phyloP scores from a whole-genome alignment of 2,888 invertebrate species.

The Hemicrepidius hirtus region DNA sequence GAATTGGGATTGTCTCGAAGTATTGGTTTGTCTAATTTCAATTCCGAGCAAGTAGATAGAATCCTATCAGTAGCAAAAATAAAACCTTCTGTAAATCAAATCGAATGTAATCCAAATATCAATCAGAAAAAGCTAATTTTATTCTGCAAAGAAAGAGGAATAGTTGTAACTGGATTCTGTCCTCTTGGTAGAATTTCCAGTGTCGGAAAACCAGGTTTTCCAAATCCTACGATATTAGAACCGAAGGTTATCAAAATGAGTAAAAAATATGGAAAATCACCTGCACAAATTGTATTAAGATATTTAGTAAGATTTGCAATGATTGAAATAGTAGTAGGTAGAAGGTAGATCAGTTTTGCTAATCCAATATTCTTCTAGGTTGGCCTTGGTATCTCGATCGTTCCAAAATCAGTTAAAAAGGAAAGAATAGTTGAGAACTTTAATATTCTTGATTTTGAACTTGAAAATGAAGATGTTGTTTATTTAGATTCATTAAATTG shows the following conservation, averaged over 20 bases:
- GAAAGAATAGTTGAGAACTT: conserved; percentile 74
- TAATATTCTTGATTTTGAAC: conserved; percentile 75
- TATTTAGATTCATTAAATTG: conserved; percentile 66
- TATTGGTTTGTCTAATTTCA: conserved; percentile 87
- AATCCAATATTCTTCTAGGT: conserved; percentile 57
- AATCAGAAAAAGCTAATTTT: conserved; percentile 81
- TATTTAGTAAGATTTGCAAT: conserved; percentile 62
- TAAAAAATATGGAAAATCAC: conserved; percentile 78
- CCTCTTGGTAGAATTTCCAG: conserved; percentile 86
- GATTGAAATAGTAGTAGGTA: too few species aligned
- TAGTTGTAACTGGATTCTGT: conserved; percentile 85
- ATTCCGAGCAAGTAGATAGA: conserved; percentile 79
- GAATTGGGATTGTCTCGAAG: conserved; percentile 78
- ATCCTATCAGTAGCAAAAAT: conserved; percentile 76
- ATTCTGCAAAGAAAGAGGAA: conserved; percentile 78
- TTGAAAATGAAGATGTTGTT: conserved; percentile 73
- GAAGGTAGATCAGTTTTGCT: too few species aligned
- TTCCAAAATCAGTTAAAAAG: conserved; percentile 76
- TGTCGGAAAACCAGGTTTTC: conserved; percentile 80
- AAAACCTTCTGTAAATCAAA: conserved; percentile 78
- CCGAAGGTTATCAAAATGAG: conserved; percentile 78
- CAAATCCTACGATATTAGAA: conserved; percentile 75
- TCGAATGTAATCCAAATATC: conserved; percentile 79
- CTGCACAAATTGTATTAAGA: conserved; percentile 82
- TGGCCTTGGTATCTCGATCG: conserved; percentile 73